Evolutionary conservation across 2,888 invertebrate species (phyloP).

Genomic region (Pseudoips prasinana): DNA sequence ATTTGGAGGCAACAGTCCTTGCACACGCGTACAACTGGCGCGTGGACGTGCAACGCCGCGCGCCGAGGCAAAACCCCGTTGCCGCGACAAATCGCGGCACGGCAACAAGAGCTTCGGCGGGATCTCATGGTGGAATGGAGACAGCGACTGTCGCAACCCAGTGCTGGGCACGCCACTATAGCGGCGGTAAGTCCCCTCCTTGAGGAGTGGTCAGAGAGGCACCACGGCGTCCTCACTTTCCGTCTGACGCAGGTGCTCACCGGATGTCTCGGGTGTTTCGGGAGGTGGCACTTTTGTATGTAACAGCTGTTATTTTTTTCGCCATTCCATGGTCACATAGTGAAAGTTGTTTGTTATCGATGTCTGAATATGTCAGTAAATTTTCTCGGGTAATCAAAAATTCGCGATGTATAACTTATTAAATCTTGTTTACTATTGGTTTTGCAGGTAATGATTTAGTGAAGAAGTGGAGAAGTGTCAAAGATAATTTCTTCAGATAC

Average conservation of each 20-base stretch:
- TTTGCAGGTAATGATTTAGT: conserved; percentile 10
- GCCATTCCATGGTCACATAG: conserved; percentile 7
- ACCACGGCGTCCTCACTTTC: not conserved
- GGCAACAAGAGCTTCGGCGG: too few relatives aligned
- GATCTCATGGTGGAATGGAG: not conserved
- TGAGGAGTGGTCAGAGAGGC: not conserved
- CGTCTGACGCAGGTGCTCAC: not conserved
- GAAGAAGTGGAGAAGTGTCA: conserved; percentile 18
- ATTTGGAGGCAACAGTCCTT: conserved; percentile 5
- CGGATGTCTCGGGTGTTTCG: conserved; percentile 1
- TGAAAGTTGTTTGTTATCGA: conserved; percentile 11
- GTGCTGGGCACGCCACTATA: not conserved
- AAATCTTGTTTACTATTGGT: conserved; percentile 13
- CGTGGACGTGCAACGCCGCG: not conserved
- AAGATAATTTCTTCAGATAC: conserved; percentile 19
- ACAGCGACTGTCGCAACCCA: not conserved
- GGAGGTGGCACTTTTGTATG: conserved; percentile 8
- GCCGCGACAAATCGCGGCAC: too few relatives aligned
- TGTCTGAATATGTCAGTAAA: conserved; percentile 13
- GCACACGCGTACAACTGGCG: not conserved
- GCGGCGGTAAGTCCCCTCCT: not conserved
- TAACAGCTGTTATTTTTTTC: conserved; percentile 7
- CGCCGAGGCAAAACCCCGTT: not conserved
- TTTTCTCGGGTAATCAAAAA: conserved; percentile 11
- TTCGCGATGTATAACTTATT: conserved; percentile 14